Evolutionary conservation across 2,888 invertebrate species (phyloP), one percentile per base, ranked within the genome.

Genomic region (Helobdella robusta): DNA sequence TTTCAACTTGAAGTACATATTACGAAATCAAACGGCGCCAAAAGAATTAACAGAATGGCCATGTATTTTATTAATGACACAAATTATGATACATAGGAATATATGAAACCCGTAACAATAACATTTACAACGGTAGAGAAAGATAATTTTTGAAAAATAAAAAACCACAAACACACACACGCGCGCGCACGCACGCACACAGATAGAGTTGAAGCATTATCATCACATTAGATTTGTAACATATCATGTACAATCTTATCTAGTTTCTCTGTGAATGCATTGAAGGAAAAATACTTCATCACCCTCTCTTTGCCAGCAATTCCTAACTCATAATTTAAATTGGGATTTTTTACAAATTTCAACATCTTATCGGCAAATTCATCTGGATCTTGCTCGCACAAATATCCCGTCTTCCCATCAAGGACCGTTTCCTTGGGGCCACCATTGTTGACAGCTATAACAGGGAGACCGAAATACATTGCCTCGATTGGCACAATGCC

Each of bases 401-500:
- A 74, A 72, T 75, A 81, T 2, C 82, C 83, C 2, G 82, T 82
- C 46, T 73, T 72, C 1, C 75, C 76, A 68, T 81, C 69, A 8
- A 73, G 75, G 59, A 98, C 83, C 0, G 98, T 94, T 80, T 99
- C 98, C 1, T 86, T 86, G 0, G 98, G 98, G 0, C 98, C 98
- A 32, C 98, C 98, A 74, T 89, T 90, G 74, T 91, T 89, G 0
- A 90, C 87, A 0, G 98, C 98, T 71, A 99, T 86, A 0, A 99
- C 94, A 3, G 97, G 94, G 75, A 90, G 89, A 2, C 85, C 83
- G 77, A 87, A 86, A 76, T 90, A 90, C 98, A 98, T 98, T 0
- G 95, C 94, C 83, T 99, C 98, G 64, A 99, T 82, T 0, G 99
- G 98, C 8, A 98, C 98, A 74, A 99, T 99, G 4, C 98, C 98